A percentile compares a stretch with the other conserved stretches of the same genome.
Conservation (phyloP, 2,888 invertebrate species). For the Drosophila mettleri region DNA sequence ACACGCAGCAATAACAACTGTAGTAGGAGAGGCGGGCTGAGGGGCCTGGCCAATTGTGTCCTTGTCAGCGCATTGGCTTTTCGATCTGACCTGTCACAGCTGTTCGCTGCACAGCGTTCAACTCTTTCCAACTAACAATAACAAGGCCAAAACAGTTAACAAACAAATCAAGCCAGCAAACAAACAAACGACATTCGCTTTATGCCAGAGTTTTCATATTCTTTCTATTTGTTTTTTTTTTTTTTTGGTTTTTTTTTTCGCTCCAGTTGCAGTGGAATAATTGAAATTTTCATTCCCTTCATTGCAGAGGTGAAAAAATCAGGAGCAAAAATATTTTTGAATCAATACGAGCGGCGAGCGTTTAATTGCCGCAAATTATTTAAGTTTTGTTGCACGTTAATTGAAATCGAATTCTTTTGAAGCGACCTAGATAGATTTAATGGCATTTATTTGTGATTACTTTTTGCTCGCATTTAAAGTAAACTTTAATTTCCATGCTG, state of each 20-base stretch:
- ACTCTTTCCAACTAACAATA: conserved; percentile 22
- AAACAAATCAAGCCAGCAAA: conserved; percentile 17
- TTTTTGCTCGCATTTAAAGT: neutral
- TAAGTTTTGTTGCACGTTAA: neutral
- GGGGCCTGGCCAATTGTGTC: neutral
- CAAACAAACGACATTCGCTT: conserved; percentile 2
- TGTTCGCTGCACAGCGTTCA: conserved; percentile 20
- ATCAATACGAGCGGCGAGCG: neutral
- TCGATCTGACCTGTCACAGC: conserved; percentile 12
- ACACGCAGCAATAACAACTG: conserved; percentile 19
- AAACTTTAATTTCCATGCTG: too few relatives aligned
- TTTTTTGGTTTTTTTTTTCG: neutral
- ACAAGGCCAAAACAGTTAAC: conserved; percentile 19
- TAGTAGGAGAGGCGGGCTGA: neutral
- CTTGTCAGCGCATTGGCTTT: conserved; percentile 6
- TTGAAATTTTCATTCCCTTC: conserved; percentile 8
- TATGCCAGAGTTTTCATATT: neutral
- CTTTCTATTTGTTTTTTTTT: too few relatives aligned
- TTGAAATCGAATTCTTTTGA: neutral
- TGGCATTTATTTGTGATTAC: neutral
- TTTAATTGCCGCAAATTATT: neutral
- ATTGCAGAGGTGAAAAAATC: neutral
- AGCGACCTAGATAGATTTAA: neutral
- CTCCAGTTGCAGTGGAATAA: neutral
- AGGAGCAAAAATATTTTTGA: neutral